Percentiles rank a stretch among this genome's conserved stretches.
Evolutionary conservation across 2,797 vertebrate genomes (phyloP).

Genomic region (Manis pentadactyla): DNA sequence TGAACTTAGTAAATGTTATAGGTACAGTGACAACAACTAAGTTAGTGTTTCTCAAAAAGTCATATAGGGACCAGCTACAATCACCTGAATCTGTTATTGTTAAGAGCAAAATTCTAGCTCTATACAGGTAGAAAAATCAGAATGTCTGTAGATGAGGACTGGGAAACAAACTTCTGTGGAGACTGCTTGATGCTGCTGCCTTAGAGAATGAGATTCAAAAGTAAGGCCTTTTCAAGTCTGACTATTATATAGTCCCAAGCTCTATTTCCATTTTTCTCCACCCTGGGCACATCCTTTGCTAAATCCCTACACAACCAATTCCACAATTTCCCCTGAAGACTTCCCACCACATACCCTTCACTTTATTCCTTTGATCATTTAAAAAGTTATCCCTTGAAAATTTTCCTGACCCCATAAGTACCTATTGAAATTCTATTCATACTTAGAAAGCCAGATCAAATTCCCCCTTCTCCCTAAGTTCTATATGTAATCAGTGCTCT

Average conservation of each 20-base stretch:
- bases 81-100: neutral
- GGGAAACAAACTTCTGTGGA: neutral
- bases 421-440: neutral
- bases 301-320: neutral
- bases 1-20: neutral
- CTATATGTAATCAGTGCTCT: neutral
- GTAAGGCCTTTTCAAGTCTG: neutral
- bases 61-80: neutral
- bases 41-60: neutral
- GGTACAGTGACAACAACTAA: neutral
- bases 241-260: neutral
- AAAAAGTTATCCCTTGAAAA: neutral
- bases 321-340: neutral
- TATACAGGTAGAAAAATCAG: neutral
- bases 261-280: neutral
- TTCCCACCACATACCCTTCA: neutral
- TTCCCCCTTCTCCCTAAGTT: neutral
- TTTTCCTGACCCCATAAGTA: neutral
- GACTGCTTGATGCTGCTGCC: neutral
- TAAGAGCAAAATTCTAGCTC: neutral
- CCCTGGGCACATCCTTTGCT: neutral
- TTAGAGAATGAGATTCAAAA: neutral
- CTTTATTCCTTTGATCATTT: neutral
- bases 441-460: constrained; percentile 1
- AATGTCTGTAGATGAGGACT: neutral